These are phyloP conservation scores for Eilema griseolum DNA, from an alignment of 2,888 invertebrate species.

Conservation along the genomic window DNA sequence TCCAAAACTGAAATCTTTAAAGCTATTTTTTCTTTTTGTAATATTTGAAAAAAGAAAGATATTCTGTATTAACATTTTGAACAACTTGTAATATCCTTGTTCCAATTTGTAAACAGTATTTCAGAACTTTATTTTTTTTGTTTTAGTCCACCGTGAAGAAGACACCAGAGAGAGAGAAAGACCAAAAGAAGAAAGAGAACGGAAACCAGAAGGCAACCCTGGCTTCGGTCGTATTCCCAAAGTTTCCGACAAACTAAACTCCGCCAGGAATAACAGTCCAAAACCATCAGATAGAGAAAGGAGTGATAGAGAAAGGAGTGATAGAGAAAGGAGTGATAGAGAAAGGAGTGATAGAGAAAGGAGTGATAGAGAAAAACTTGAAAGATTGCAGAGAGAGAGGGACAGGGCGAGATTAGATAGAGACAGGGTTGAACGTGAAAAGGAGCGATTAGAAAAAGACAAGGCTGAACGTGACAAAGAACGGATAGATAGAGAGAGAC, in stretches of 20 bases:
- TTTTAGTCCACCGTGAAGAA: conserved; percentile 24
- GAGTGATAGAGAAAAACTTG: conserved; percentile 58
- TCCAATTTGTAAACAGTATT: not conserved
- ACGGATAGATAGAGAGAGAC: conserved; percentile 70
- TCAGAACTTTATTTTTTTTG: conserved; percentile 15
- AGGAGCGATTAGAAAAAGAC: conserved; percentile 47
- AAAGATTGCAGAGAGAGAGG: conserved; percentile 58
- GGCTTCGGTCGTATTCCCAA: conserved; percentile 85
- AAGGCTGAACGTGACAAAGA: conserved; percentile 68
- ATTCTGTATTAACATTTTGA: not conserved
- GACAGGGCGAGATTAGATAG: conserved; percentile 52
- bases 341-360: conserved; percentile 64
- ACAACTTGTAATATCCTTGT: not conserved
- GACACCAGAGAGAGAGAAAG: conserved; percentile 16
- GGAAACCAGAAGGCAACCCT: conserved; percentile 62
- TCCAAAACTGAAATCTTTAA: no score
- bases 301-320: conserved; percentile 55
- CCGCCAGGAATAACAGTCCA: conserved; percentile 61
- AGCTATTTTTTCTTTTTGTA: not conserved
- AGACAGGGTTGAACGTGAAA: conserved; percentile 60
- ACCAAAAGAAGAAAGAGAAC: conserved; percentile 62
- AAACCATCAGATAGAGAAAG: conserved; percentile 62
- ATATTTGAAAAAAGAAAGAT: not conserved
- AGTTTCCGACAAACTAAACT: conserved; percentile 71
- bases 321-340: conserved; percentile 57